Evolutionary conservation across 2,797 vertebrate species (phyloP).

Genomic region (Lepilemur septentrionalis): DNA sequence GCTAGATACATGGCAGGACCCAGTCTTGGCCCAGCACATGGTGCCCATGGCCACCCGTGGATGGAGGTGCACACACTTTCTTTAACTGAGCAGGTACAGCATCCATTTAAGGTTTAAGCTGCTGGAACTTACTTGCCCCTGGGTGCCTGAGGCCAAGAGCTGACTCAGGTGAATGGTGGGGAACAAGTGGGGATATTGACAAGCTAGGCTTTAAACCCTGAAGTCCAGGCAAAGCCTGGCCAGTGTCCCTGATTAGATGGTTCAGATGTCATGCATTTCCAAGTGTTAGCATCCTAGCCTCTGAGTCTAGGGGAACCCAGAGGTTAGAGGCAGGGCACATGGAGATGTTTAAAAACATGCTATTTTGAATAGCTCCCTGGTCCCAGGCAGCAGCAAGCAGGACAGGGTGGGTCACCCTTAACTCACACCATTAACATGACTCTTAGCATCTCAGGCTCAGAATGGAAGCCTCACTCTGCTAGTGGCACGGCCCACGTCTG

Average conservation of each 20-base stretch:
- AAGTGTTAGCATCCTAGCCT: not conserved
- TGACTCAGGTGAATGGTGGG: no score
- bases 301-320: not conserved
- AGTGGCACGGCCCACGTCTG: accelerated
- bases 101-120: no score
- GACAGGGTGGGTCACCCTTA: not conserved
- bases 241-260: accelerated
- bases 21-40: not conserved
- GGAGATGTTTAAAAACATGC: not conserved
- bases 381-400: not conserved
- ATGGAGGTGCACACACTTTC: accelerated
- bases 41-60: no score
- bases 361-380: not conserved
- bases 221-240: not conserved
- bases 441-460: not conserved
- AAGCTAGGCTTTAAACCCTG: not conserved
- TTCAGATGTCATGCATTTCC: accelerated
- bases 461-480: accelerated
- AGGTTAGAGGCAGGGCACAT: no score
- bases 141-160: not conserved
- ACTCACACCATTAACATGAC: not conserved
- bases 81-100: not conserved
- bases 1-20: accelerated
- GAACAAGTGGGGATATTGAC: not conserved
- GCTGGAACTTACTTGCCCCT: not conserved